A percentile compares a stretch with the other conserved stretches of the same genome.
These are phyloP conservation scores for Cryptotis parvus DNA, from an alignment of 2,113 vertebrate species.

Conservation along the genomic window DNA sequence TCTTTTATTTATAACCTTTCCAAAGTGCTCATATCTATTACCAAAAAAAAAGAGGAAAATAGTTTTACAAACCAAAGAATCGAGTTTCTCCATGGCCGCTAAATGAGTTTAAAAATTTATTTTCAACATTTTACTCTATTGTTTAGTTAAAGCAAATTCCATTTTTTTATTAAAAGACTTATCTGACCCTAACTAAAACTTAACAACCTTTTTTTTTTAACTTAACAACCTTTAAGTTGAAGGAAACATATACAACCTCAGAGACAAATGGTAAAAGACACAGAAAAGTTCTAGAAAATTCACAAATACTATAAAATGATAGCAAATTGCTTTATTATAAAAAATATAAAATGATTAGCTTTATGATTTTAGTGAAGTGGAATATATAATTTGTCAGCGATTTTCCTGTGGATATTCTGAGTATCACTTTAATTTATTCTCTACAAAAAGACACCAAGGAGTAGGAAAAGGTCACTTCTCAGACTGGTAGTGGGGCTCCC, in stretches of 20 bases:
- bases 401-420: slow-evolving; percentile 78
- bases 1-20: not conserved
- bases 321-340: slow-evolving; percentile 73
- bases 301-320: slow-evolving; percentile 68
- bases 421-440: slow-evolving; percentile 84
- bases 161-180: slow-evolving; percentile 24
- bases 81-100: not conserved
- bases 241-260: slow-evolving; percentile 24
- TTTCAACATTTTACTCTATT: not conserved
- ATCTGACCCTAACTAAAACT: not conserved
- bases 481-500: slow-evolving; percentile 63
- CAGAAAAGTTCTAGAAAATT: slow-evolving; percentile 73
- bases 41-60: not conserved
- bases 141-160: not conserved
- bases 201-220: no score
- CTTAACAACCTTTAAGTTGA: slow-evolving; percentile 10
- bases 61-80: not conserved
- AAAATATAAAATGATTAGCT: slow-evolving; percentile 79
- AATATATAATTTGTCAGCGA: slow-evolving; percentile 72
- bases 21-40: not conserved
- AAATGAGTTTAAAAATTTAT: not conserved
- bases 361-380: slow-evolving; percentile 80
- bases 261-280: slow-evolving; percentile 50
- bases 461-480: slow-evolving; percentile 77
- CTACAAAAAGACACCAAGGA: slow-evolving; percentile 73